Base-by-base conservation (phyloP, 2,113 vertebrate genomes). In the Chaetura pelagica region DNA sequence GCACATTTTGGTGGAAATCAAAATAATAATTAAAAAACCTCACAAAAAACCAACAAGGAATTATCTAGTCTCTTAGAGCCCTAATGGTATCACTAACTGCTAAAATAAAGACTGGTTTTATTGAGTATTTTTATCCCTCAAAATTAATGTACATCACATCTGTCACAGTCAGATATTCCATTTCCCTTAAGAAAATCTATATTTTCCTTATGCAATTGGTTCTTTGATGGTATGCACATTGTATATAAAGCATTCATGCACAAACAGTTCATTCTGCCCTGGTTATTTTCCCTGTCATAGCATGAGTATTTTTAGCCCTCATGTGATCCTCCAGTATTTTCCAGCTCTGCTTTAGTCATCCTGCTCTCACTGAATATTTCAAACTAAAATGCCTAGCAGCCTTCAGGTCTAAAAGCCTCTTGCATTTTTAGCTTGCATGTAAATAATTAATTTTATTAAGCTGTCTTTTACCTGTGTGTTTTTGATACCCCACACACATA, bases 301-400 rank as follows among this genome's bases (percentile, higher is more conserved):
- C 20, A 4, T 52, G 92, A 95, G 97, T 98, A 98, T 98, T 98
- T 98, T 98, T 98, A 98, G 98, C 95, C 57, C 94, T 97, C 98
- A 98, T 98, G 98, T 98, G 98, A 98, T 97, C 95, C 97, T 95
- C 85, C 96, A 97, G 97, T 97, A 98, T 98, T 98, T 98, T 98
- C 97, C 98, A 98, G 94, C 97, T 96, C 93, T 90, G 96, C 94
- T 96, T 97, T 98, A 98, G 97, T 98, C 98, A 98, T 91, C 96
- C 85, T 91, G 74, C 93, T 97, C 97, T 98, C 96, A 82, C 93
- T 97, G 93, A 95, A 85, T 96, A 98, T 96, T 97, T 98, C 93
- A 94, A 71, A 89, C 64, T n/a, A 72, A 89, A 72, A 95, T 44
- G 35, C 66, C 73, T n/a, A 95, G 85, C 76, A 89, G 69, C 78